Base-by-base conservation (phyloP, 2,888 invertebrate species). In the Hydraecia micacea region DNA sequence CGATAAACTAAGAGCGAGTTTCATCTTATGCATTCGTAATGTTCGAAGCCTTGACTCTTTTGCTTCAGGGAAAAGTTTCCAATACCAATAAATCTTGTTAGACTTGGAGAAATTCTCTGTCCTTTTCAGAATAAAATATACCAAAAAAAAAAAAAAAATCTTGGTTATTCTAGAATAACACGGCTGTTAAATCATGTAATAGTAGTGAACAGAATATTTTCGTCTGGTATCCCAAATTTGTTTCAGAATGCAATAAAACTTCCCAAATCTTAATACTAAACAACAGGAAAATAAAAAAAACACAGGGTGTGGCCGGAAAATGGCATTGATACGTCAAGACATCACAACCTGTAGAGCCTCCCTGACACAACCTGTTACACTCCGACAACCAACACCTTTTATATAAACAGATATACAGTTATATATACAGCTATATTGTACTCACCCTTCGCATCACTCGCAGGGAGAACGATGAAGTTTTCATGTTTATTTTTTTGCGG, bases 381-480 rank as follows among this genome's bases (percentile, higher is more conserved):
- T 71, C 77, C 73, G 66, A 71, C 75, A 49, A 52, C 85, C 72
- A 72, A 69, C 81, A 80, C 72, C 72, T 72, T 71, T 73, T 73
- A 79, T 79, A 85, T 73, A 75, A 69, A 82, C 52, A 81, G 72
- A 76, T 73, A 65, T 66, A 83, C 46, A 84, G 42, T 18, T 72
- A 73, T 72, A 78, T 67, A 80, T 60, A 68, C n/a, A 75, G 63
- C 73, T 77, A 83, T 8, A 75, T 72, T 49, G 32, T 73, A 97
- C 98, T 97, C 93, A 98, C 98, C 98, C 98, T 97, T 96, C 98
- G 97, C 98, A 98, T 98, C 90, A 98, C 98, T 88, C 98, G 98
- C 73, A 98, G 97, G 36, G 98, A 98, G 93, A 98, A 98, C 91
- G 98, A 98, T 72, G 98, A 98, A 63, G 98, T 98, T 97, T 98